Evolutionary conservation across 2,888 invertebrate species (phyloP), one percentile per base, ranked within the genome.

Genomic region (Chymomyza procnemis): DNA sequence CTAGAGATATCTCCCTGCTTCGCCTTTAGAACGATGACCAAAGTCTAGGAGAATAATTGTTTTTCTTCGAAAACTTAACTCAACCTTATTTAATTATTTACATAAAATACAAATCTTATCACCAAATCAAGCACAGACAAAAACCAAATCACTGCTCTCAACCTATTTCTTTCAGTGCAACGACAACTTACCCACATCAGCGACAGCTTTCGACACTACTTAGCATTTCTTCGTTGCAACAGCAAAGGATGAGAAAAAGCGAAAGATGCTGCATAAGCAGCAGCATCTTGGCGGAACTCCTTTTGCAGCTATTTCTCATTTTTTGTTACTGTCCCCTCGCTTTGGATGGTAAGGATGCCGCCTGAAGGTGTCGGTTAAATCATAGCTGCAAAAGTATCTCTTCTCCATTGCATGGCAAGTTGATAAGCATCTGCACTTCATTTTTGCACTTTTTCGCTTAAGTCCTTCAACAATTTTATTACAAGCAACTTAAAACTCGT

Each of bases 371-470:
- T 73, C 62, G 74, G 74, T 69, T 73, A 73, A 73, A 73, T 73
- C 73, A 74, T 73, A 66, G 74, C 34, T 41, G 34, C 66, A 69
- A 73, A 71, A 73, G 73, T 74, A 73, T 74, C 69, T 66, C 12
- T 9, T 52, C 54, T 54, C 54, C 46, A 52, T 61, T 4, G 50
- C 61, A 66, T 78, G 57, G 61, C 54, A 54, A 74, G 58, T 64
- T 76, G 81, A 86, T 86, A 81, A 81, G 81, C 79, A 81, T 84
- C 81, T 73, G 74, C 85, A 85, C 82, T 83, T 83, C 82, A 83
- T 83, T 83, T 86, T 79, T 85, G 87, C 85, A 86, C 82, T 81
- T 81, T 82, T 78, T 80, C 48, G 67, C 64, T 55, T 63, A 72
- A 75, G 75, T 72, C 71, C 74, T 72, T 72, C 68, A 71, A 75